phyloP scores from a whole-genome alignment of 1,140 invertebrate species.

The Dufourea novaeangliae region DNA sequence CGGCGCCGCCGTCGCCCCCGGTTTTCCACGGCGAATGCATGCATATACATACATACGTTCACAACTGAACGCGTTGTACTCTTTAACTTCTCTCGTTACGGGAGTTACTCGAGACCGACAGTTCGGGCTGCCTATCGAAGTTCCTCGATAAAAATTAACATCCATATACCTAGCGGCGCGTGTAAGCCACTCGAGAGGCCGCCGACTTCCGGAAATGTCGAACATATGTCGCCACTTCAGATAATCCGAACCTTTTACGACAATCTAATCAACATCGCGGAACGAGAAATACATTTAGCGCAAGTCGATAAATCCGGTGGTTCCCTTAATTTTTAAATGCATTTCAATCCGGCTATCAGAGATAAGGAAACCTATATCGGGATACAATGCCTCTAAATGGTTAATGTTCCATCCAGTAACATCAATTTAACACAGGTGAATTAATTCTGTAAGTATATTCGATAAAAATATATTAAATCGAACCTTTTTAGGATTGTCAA shows the following conservation, averaged over 20 bases:
- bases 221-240: conserved; percentile 78
- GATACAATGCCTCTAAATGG: too few species aligned
- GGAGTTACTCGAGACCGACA: not conserved
- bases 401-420: too few species aligned
- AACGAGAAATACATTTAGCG: conserved; percentile 76
- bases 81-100: conserved; percentile 16
- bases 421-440: not conserved
- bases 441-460: not conserved
- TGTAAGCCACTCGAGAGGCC: not conserved
- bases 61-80: conserved; percentile 10
- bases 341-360: conserved; percentile 23
- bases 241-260: conserved; percentile 77
- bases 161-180: conserved; percentile 10
- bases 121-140: not conserved
- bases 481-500: not conserved
- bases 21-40: not conserved
- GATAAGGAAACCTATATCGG: not conserved
- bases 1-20: not conserved
- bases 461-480: too few species aligned
- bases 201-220: conserved; percentile 31
- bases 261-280: conserved; percentile 80
- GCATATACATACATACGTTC: conserved; percentile 11
- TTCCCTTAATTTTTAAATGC: conserved; percentile 66
- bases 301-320: conserved; percentile 70
- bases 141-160: conserved; percentile 31